Percentiles rank a stretch among this genome's conserved stretches.
phyloP scores from a whole-genome alignment of 37 sponge, comb jelly and placozoan genomes.

The Lycopodina hypogea region DNA sequence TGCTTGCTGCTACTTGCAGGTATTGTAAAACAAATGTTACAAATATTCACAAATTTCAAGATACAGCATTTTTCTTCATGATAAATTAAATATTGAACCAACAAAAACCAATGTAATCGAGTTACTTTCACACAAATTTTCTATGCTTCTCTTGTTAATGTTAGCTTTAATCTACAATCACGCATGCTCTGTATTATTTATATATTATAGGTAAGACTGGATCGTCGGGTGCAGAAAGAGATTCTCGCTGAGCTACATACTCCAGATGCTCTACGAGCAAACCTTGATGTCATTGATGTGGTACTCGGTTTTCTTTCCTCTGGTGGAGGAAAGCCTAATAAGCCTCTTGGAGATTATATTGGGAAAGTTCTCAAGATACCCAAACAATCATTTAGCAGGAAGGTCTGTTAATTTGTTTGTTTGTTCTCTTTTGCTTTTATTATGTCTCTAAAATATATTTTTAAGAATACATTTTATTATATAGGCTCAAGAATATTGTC shows the following conservation, averaged over 20 bases:
- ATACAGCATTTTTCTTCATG: too few relatives aligned
- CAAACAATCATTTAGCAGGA: constrained; percentile 14
- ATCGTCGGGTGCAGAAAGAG: constrained; percentile 28
- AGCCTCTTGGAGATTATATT: constrained; percentile 40
- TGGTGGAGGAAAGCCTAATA: constrained; percentile 43
- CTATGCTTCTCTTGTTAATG: too few relatives aligned
- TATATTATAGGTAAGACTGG: background rate
- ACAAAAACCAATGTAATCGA: too few relatives aligned
- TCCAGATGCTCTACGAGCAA: constrained; percentile 36
- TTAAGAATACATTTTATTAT: background rate
- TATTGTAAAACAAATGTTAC: too few relatives aligned
- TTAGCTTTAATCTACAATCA: too few relatives aligned
- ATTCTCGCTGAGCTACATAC: constrained; percentile 40
- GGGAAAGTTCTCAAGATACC: constrained; percentile 50
- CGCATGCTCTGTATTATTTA: background rate
- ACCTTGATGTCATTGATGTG: constrained; percentile 57
- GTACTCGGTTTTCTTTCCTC: constrained; percentile 62
- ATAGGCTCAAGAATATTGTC: constrained; percentile 43
- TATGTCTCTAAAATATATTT: background rate
- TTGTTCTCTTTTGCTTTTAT: background rate
- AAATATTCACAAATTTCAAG: too few relatives aligned
- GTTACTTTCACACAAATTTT: too few relatives aligned
- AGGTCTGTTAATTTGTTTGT: constrained; percentile 5
- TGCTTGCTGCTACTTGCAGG: too few relatives aligned
- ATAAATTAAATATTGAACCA: too few relatives aligned